These are phyloP conservation scores for Microctenopoma lineatum DNA, from an alignment of 2,797 vertebrate genomes.

Conservation along the genomic window DNA sequence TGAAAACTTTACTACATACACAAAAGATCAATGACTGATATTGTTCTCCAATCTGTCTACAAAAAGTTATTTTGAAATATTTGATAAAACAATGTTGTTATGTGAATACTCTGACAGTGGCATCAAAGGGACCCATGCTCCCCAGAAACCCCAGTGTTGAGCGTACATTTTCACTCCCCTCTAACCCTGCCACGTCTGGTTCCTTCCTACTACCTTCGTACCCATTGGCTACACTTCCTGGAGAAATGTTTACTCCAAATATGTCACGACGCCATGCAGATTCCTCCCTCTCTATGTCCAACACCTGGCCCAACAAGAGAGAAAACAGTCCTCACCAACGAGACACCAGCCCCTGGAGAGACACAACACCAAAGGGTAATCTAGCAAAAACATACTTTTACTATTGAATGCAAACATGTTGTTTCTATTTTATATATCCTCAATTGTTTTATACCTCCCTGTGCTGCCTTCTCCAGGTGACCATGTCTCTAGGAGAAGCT, in stretches of 20 bases:
- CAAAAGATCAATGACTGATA: no score
- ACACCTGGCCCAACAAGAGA: conserved; percentile 91
- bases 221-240: conserved; percentile 84
- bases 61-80: no score
- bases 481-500: conserved; percentile 70
- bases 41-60: no score
- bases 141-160: conserved; percentile 83
- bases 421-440: not conserved
- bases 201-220: conserved; percentile 87
- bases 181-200: conserved; percentile 76
- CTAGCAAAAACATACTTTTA: not conserved
- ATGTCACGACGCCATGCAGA: conserved; percentile 74
- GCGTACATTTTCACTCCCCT: conserved; percentile 74
- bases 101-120: conserved; percentile 57
- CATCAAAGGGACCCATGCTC: conserved; percentile 79
- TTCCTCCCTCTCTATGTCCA: conserved; percentile 85
- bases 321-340: conserved; percentile 80
- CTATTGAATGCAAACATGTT: conserved; percentile 3
- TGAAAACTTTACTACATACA: no score
- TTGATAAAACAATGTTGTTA: no score
- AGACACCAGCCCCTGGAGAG: conserved; percentile 75
- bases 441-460: conserved; percentile 1
- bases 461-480: conserved; percentile 72
- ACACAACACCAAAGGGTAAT: conserved; percentile 63
- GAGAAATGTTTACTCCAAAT: conserved; percentile 78